Evolutionary conservation across 92 coral and sea anemone species (phyloP), one percentile per base, ranked within the genome.

Genomic region (Metridium senile): DNA sequence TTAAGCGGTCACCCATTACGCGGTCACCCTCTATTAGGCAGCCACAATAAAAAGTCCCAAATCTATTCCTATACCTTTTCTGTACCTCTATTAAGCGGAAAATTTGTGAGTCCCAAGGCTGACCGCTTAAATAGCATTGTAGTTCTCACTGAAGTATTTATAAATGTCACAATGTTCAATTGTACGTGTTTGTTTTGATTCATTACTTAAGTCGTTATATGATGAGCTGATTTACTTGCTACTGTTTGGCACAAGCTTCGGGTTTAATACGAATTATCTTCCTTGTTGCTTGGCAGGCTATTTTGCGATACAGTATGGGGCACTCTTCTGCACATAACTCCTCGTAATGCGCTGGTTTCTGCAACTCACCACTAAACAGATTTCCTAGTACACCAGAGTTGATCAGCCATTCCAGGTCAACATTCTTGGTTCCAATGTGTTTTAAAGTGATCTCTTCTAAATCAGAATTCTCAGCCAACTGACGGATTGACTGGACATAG

Each of bases 231-330:
- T n/a, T n/a, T n/a, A n/a, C n/a, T n/a, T n/a, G n/a, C n/a, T n/a
- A n/a, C n/a, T n/a, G n/a, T n/a, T n/a, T n/a, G n/a, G n/a, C 51
- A 45, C 26, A 68, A 27, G 65, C 65, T 0, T 18, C 16, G 46
- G 25, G 76, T 29, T 33, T 71, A n/a, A 78, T 68, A 57, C 85
- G 85, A 17, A 80, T 47, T 31, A 80, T 80, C 51, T 72, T 80
- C 29, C 85, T 71, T 47, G 29, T 59, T 62, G 85, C 85, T 47
- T 80, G 78, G 35, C 85, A 80, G 32, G 85, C 85, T 17, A 80
- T 80, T 62, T 80, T 80, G 11, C 63, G 69, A 64, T 58, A 72
- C 22, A 80, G 56, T 0, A 80, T 32, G 28, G 80, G 85, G 21
- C 85, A 80, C 29, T 62, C 35, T 31, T 19, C 78, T 18, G 85